Evolutionary conservation across 2,113 vertebrate genomes (phyloP), one percentile per base, ranked within the genome.

Genomic region (Oostethus manadensis): DNA sequence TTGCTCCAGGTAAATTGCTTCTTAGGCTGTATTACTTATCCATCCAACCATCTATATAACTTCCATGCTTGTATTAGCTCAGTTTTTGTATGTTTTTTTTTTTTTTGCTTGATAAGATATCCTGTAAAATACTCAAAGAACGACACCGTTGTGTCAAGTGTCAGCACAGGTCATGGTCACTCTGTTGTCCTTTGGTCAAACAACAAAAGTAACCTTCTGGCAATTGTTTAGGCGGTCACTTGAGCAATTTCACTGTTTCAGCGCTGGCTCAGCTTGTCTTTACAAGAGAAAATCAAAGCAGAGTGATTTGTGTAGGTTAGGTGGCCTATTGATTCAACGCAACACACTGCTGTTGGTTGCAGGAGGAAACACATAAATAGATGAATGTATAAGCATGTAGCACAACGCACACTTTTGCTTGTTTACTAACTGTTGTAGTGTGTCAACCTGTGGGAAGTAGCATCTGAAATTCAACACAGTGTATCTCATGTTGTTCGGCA

Each of bases 1-100:
- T 71, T 70, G 71, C 64, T 68, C 67, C 63, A 55, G 70, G 79
- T 77, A 75, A 70, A 73, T 68, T 69, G 72, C 69, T 72, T 77
- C 63, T 51, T 51, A 7, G 35, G 71, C 67, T 82, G 77, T 84
- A 79, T 80, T 84, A 77, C 79, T 77, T 64, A 61, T 74, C 33
- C 35, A 38, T 38, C 10, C 8, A 38, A 38, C 35, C 35, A 10
- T 38, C 35, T 38, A 8, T 33, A 33, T 33, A n/a, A 33, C 29
- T 4, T 33, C 29, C 29, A 33, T 33, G 29, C 29, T 33, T 33
- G 29, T 7, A 33, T 33, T 7, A 33, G 29, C 29, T 33, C 29
- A 33, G 29, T 33, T 5, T 33, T 33, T 33, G 7, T 33, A 7
- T 26, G 23, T 26, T 2, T 26, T 2, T 26, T 4, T 33, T 33